Percentiles rank a stretch among this genome's conserved stretches.
Evolutionary conservation across 2,888 invertebrate species (phyloP).

Genomic region (Escarpia spicata): DNA sequence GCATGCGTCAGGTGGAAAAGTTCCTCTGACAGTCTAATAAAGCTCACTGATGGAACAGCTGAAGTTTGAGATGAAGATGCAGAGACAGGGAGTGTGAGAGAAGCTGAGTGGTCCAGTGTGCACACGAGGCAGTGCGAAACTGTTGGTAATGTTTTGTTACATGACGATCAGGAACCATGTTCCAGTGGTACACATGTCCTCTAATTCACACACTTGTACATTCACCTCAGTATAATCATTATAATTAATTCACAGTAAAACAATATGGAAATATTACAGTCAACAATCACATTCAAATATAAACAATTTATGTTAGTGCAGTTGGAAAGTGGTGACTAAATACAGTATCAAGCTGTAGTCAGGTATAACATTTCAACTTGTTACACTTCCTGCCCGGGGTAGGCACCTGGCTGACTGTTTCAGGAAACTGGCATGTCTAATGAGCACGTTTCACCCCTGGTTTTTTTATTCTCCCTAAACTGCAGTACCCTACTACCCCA

Average conservation of each 20-base stretch:
- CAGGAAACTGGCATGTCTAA: constrained; percentile 3
- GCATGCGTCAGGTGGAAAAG: neutral
- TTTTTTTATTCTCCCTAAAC: neutral
- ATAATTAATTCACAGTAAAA: neutral
- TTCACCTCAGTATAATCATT: too few species aligned
- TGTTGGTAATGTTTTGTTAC: too few species aligned
- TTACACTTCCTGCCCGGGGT: too few species aligned
- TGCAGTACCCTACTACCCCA: neutral
- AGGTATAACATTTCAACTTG: neutral
- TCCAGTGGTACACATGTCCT: too few species aligned
- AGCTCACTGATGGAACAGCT: neutral
- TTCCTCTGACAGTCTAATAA: neutral
- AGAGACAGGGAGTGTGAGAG: neutral
- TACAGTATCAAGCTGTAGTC: neutral
- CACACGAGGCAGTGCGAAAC: too few species aligned
- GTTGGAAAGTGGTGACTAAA: neutral
- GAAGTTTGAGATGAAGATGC: neutral
- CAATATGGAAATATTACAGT: neutral
- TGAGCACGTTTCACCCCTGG: neutral
- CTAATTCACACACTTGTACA: too few species aligned
- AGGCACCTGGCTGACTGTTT: neutral
- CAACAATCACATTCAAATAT: neutral
- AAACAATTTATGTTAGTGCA: neutral
- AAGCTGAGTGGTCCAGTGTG: neutral
- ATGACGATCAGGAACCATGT: too few species aligned